phyloP scores from a whole-genome alignment of 2,888 invertebrate genomes.

The Erannis defoliaria region DNA sequence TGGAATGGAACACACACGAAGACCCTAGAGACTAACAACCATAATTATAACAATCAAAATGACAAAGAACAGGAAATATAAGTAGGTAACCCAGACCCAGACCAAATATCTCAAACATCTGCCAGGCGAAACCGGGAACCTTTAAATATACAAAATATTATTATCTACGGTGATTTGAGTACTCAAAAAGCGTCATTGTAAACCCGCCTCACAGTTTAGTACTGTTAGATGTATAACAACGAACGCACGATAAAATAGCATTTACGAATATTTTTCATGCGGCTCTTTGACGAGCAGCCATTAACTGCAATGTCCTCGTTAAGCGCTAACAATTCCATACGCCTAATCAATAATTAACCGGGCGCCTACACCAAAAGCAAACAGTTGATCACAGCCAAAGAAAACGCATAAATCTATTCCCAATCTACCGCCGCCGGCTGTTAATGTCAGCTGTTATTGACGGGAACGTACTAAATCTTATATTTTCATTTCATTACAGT shows the following conservation, averaged over 20 bases:
- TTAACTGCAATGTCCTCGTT: conserved; percentile 8
- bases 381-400: conserved; percentile 43
- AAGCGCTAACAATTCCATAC: conserved; percentile 15
- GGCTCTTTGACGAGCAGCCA: background rate
- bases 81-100: too few relatives aligned
- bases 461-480: conserved; percentile 43
- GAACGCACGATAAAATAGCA: background rate
- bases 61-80: too few relatives aligned
- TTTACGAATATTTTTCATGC: background rate
- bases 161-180: too few relatives aligned
- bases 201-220: too few relatives aligned
- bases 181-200: too few relatives aligned
- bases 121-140: too few relatives aligned
- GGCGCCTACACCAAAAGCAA: conserved; percentile 23
- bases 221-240: too few relatives aligned
- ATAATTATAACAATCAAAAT: too few relatives aligned
- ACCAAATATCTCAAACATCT: too few relatives aligned
- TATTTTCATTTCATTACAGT: conserved; percentile 44
- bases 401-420: conserved; percentile 50
- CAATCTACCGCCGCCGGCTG: conserved; percentile 37
- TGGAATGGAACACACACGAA: too few relatives aligned
- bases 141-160: too few relatives aligned
- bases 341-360: conserved; percentile 33
- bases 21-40: too few relatives aligned
- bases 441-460: conserved; percentile 44